These are phyloP conservation scores for Adelges cooleyi DNA, from an alignment of 1,140 invertebrate genomes.

Conservation along the genomic window DNA sequence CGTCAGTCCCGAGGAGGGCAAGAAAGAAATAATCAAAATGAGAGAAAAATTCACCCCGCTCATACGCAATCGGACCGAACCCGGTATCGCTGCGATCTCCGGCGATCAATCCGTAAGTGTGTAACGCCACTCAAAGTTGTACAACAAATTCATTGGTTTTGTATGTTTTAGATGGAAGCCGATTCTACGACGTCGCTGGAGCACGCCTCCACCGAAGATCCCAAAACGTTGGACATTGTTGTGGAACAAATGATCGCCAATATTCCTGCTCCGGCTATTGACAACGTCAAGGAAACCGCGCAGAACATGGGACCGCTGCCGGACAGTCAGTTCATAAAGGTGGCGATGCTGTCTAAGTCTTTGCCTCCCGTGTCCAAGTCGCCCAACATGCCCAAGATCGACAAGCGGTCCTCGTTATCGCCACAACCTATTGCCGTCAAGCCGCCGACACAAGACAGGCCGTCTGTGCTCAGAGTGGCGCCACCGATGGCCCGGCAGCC, in stretches of 20 bases:
- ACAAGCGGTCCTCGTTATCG: conserved; percentile 33
- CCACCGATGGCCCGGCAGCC: conserved; percentile 2
- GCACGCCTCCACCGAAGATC: conserved; percentile 29
- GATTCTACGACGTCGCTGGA: conserved; percentile 5
- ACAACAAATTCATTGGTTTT: too few relatives aligned
- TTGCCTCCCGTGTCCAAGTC: conserved; percentile 37
- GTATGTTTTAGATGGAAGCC: conserved; percentile 4
- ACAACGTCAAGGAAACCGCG: conserved; percentile 15
- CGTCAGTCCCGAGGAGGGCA: conserved; percentile 39
- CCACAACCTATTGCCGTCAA: not conserved
- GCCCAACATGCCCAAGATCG: conserved; percentile 34
- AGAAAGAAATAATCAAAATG: conserved; percentile 27
- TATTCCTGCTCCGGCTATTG: conserved; percentile 33
- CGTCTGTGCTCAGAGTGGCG: conserved; percentile 21
- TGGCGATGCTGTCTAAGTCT: conserved; percentile 36
- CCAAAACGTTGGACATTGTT: conserved; percentile 34
- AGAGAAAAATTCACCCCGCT: conserved; percentile 23
- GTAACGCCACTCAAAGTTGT: too few relatives aligned
- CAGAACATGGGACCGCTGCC: conserved; percentile 5
- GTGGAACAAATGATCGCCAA: conserved; percentile 33
- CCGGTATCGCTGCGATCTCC: conserved; percentile 20
- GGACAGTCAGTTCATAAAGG: conserved; percentile 38
- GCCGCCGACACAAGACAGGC: conserved; percentile 11
- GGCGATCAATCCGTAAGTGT: conserved; percentile 15
- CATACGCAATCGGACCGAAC: conserved; percentile 14